Percentiles rank a stretch among this genome's conserved stretches.
These are phyloP conservation scores for Bos javanicus DNA, from an alignment of 2,113 vertebrate species.

Conservation along the genomic window DNA sequence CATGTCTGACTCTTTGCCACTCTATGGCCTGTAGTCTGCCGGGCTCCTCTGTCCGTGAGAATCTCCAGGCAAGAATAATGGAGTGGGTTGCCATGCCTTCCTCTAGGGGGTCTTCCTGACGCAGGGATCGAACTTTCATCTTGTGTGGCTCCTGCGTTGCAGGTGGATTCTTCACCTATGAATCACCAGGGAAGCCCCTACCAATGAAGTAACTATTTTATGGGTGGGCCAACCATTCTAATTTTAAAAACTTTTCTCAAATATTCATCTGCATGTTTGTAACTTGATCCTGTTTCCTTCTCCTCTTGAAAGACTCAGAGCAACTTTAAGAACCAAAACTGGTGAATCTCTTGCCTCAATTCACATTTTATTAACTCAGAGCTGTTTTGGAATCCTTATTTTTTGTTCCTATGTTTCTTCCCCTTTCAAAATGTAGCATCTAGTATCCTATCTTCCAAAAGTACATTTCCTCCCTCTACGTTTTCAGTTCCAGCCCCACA, in stretches of 20 bases:
- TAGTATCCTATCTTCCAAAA: background rate
- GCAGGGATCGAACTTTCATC: background rate
- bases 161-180: background rate
- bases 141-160: background rate
- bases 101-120: background rate
- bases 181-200: background rate
- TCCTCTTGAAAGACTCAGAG: background rate
- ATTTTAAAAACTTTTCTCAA: background rate
- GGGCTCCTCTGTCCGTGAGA: background rate
- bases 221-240: background rate
- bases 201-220: background rate
- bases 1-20: background rate
- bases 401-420: background rate
- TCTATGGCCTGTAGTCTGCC: background rate
- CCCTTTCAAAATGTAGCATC: background rate
- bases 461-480: background rate
- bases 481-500: background rate
- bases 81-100: background rate
- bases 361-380: background rate
- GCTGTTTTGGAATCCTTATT: background rate
- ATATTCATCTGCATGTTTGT: background rate
- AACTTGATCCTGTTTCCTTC: background rate
- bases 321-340: background rate
- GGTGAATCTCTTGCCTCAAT: background rate
- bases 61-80: background rate